Percentiles rank a stretch among this genome's conserved stretches.
Evolutionary conservation across 2,797 vertebrate genomes (phyloP).

Genomic region (Pseudochaenichthys georgianus): DNA sequence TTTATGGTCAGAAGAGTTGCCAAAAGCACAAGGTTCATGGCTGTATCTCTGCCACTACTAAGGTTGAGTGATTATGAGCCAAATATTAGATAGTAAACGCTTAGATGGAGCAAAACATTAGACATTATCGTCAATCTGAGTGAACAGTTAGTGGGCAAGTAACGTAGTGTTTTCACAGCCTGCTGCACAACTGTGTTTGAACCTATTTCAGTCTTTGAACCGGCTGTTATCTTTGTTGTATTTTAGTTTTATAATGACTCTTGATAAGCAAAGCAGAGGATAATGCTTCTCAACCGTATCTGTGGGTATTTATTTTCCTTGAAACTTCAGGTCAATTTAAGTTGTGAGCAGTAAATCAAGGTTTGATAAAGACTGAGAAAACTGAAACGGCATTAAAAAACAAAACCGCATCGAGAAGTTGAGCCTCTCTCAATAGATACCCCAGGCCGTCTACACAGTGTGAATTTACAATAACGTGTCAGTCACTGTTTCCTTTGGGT

Average conservation of each 20-base stretch:
- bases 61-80: slow-evolving; percentile 66
- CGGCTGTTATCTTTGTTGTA: slow-evolving; percentile 55
- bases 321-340: slow-evolving; percentile 31
- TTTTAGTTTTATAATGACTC: slow-evolving; percentile 67
- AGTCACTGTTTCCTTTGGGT: neutral
- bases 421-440: slow-evolving; percentile 9
- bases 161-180: slow-evolving; percentile 52
- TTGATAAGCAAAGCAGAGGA: slow-evolving; percentile 63
- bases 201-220: slow-evolving; percentile 32
- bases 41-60: slow-evolving; percentile 59
- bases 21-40: slow-evolving; percentile 53
- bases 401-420: slow-evolving; percentile 26
- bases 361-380: slow-evolving; percentile 46
- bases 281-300: slow-evolving; percentile 66
- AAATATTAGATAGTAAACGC: slow-evolving; percentile 66
- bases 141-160: slow-evolving; percentile 31
- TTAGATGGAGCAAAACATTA: slow-evolving; percentile 59
- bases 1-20: slow-evolving; percentile 59
- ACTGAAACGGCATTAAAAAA: slow-evolving; percentile 30
- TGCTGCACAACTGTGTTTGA: slow-evolving; percentile 48
- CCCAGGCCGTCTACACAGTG: slow-evolving; percentile 29
- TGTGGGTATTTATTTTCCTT: slow-evolving; percentile 55
- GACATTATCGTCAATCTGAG: slow-evolving; percentile 44
- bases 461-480: slow-evolving; percentile 51
- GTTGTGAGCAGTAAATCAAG: slow-evolving; percentile 49